Conservation (phyloP, 2,797 vertebrate species). For the Argya squamiceps region DNA sequence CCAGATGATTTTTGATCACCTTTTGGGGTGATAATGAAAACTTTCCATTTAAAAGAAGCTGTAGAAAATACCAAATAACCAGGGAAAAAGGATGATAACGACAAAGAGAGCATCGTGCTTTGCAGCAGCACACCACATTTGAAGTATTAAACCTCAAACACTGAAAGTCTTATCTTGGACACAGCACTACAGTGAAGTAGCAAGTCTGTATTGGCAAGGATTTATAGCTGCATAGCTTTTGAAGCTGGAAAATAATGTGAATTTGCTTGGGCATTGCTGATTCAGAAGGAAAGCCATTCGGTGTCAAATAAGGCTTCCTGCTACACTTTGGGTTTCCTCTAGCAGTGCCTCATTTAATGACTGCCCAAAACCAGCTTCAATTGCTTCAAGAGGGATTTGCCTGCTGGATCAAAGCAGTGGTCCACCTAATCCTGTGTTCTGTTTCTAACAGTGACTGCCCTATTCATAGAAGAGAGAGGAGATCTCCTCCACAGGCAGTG, state of each 20-base stretch:
- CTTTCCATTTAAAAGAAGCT: background rate
- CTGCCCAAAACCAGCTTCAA: background rate
- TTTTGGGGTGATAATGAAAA: background rate
- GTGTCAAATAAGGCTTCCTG: background rate
- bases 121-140: background rate
- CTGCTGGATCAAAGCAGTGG: constrained; percentile 6
- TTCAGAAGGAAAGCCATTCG: background rate
- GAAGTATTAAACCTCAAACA: background rate
- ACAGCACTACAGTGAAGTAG: background rate
- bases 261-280: background rate
- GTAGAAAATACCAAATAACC: background rate
- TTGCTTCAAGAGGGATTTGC: background rate
- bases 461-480: background rate
- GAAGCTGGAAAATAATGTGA: background rate
- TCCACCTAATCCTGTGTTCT: background rate
- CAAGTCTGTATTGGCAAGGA: background rate
- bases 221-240: background rate
- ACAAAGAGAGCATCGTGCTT: background rate
- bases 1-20: background rate
- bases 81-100: background rate
- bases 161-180: background rate
- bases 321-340: background rate
- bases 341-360: background rate
- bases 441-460: background rate
- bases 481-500: background rate